phyloP scores from a whole-genome alignment of 2,888 invertebrate species.

The Sialis lutaria region DNA sequence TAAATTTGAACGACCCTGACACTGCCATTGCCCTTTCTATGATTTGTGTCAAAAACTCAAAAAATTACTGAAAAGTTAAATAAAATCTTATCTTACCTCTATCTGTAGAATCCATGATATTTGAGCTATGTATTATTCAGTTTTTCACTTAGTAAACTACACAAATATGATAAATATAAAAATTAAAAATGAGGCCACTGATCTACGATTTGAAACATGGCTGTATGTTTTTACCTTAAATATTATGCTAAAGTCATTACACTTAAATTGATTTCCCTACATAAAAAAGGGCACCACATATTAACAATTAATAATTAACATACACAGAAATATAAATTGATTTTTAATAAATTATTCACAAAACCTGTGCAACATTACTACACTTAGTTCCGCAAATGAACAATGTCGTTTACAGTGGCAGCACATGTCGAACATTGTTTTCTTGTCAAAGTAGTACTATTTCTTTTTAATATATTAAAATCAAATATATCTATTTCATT shows the following conservation, averaged over 20 bases:
- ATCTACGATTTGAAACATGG: not conserved
- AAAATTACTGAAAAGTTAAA: conserved; percentile 12
- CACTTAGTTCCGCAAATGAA: not conserved
- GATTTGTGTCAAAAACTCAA: conserved; percentile 21
- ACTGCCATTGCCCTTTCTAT: conserved; percentile 37
- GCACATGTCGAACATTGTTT: too few relatives aligned
- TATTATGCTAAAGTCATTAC: not conserved
- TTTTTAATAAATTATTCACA: not conserved
- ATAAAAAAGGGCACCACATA: not conserved
- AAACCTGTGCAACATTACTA: not conserved
- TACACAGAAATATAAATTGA: not conserved
- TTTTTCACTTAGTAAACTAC: not conserved
- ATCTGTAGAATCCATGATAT: conserved; percentile 20
- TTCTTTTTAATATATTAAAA: too few relatives aligned
- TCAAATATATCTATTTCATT: too few relatives aligned
- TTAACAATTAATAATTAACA: not conserved
- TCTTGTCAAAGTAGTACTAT: too few relatives aligned
- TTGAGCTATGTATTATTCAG: too few relatives aligned
- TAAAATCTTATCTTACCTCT: conserved; percentile 19
- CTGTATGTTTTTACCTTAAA: not conserved
- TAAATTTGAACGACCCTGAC: conserved; percentile 39
- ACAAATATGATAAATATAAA: not conserved
- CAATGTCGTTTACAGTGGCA: not conserved
- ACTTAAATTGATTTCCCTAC: not conserved
- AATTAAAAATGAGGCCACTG: not conserved